These are phyloP conservation scores for Torymus auratus DNA, from an alignment of 2,888 invertebrate species.

Conservation along the genomic window DNA sequence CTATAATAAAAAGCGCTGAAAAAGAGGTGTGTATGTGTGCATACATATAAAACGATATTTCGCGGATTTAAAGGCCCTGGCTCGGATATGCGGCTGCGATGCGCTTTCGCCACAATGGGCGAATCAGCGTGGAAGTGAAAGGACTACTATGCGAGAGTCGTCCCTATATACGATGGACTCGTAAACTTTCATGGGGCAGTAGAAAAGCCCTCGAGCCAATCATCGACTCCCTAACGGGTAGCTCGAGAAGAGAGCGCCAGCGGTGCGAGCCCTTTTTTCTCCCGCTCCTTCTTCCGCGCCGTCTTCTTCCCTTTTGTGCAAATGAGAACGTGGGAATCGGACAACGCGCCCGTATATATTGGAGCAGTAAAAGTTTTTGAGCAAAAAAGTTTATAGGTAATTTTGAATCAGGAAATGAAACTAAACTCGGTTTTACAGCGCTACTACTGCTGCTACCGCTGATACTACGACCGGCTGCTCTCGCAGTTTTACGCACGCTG, in stretches of 20 bases:
- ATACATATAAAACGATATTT: conserved; percentile 29
- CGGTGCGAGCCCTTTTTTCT: conserved; percentile 37
- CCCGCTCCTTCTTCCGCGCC: conserved; percentile 1
- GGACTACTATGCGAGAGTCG: conserved; percentile 41
- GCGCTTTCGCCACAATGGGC: background rate
- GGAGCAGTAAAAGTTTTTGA: conserved; percentile 40
- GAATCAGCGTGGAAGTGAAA: conserved; percentile 51
- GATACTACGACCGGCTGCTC: conserved; percentile 1
- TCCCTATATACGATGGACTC: conserved; percentile 44
- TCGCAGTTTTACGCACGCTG: conserved; percentile 32
- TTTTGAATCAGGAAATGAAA: conserved; percentile 38
- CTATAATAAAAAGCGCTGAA: background rate
- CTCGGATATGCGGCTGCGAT: conserved; percentile 24
- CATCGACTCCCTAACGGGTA: conserved; percentile 55
- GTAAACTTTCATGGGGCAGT: conserved; percentile 59
- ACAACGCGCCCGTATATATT: conserved; percentile 34
- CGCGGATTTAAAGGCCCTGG: conserved; percentile 44
- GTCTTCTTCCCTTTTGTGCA: conserved; percentile 42
- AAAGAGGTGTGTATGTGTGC: background rate
- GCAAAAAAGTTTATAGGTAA: conserved; percentile 43
- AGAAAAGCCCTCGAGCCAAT: conserved; percentile 60
- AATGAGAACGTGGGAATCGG: conserved; percentile 50
- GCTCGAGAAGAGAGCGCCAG: conserved; percentile 13
- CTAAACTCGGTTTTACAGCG: conserved; percentile 32
- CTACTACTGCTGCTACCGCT: background rate